Conservation (phyloP, 2,797 vertebrate genomes). For the Vespertilio murinus region DNA sequence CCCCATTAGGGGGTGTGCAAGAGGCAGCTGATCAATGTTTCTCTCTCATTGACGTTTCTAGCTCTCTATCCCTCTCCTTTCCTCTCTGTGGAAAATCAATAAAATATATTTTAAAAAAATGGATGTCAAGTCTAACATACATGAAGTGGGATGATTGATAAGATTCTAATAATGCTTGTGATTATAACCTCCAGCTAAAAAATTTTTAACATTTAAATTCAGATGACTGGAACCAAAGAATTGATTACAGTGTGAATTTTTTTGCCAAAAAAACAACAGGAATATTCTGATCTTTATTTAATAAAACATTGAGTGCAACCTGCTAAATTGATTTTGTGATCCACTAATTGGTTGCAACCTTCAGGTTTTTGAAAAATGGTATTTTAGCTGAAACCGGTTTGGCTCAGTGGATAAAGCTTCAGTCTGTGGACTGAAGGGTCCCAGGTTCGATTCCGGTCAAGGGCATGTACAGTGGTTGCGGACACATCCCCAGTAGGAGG, state of each 20-base stretch:
- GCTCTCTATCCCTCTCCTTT: no score
- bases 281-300: neutral
- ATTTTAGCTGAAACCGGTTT: no score
- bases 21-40: no score
- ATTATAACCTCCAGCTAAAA: neutral
- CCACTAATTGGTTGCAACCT: neutral
- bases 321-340: conserved; percentile 37
- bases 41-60: no score
- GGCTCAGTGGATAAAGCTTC: no score
- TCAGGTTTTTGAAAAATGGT: neutral
- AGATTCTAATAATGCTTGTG: neutral
- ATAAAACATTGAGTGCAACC: neutral
- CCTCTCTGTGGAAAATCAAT: no score
- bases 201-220: neutral
- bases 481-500: no score
- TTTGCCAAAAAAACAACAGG: neutral
- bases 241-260: neutral
- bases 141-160: neutral
- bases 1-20: no score
- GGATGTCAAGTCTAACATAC: neutral
- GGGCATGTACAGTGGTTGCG: no score
- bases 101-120: no score
- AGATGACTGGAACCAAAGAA: neutral
- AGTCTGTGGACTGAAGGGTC: no score
- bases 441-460: no score